These are phyloP conservation scores for Girardinus metallicus DNA, from an alignment of 2,797 vertebrate species.

Conservation along the genomic window DNA sequence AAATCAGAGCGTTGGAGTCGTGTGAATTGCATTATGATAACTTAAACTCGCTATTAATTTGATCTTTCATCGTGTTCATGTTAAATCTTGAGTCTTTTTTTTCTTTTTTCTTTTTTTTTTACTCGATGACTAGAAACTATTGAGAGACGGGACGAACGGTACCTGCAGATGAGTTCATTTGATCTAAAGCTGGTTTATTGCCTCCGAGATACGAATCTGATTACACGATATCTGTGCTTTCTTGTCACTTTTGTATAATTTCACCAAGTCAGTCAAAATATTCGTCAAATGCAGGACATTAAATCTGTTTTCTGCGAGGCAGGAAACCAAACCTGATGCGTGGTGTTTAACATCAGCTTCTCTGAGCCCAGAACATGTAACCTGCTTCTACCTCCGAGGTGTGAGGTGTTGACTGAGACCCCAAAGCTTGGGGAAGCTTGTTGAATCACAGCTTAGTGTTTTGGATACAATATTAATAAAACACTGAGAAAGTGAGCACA, in stretches of 20 bases:
- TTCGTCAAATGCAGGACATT: slow-evolving; percentile 20
- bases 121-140: background rate
- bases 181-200: background rate
- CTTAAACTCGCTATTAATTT: background rate
- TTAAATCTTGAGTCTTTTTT: background rate
- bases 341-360: slow-evolving; percentile 40
- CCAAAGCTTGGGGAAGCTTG: slow-evolving; percentile 49
- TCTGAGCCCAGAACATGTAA: slow-evolving; percentile 14
- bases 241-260: background rate
- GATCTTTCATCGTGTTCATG: background rate
- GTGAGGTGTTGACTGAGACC: slow-evolving; percentile 38
- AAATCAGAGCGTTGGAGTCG: background rate
- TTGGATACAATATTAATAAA: slow-evolving; percentile 29
- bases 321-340: slow-evolving; percentile 30
- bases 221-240: slow-evolving; percentile 13
- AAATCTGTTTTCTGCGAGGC: slow-evolving; percentile 40
- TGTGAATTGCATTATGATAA: background rate
- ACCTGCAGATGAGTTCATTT: slow-evolving; percentile 6
- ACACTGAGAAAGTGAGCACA: slow-evolving; percentile 41
- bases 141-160: background rate
- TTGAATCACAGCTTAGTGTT: slow-evolving; percentile 49
- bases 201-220: background rate
- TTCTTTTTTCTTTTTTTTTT: no score
- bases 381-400: slow-evolving; percentile 24
- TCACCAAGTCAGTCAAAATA: no score